Evolutionary conservation across 2,888 invertebrate species (phyloP), one percentile per base, ranked within the genome.

Genomic region (Ecliptopera silaceata): DNA sequence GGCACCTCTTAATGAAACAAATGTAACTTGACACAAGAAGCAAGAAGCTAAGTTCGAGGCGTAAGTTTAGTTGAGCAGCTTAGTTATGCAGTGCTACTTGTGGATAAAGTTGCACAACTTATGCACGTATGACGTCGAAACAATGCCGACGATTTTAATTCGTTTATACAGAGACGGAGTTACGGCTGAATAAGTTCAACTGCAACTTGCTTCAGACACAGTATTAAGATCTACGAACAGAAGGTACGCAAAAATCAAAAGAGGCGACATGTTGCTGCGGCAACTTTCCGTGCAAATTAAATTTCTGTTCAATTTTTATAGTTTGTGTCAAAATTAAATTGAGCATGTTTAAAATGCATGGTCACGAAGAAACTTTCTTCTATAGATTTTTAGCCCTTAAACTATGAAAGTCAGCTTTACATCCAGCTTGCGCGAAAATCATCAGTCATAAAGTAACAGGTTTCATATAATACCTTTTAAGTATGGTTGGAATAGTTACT

Each of bases 11-110:
- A 73, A 74, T 77, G 70, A 69, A 72, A 76, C 74, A 79, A 79
- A 80, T 75, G 77, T 76, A 79, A 80, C 75, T 77, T 76, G 68
- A 72, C 72, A 71, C 65, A 72, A 72, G 76, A 77, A 73, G 65
- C 74, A 71, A 72, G 75, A 74, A 73, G 73, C 71, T 71, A 75
- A 79, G 74, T 78, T 78, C 70, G 65, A 65, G 61, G 71, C 71
- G 59, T 68, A 77, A 80, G 78, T 79, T 80, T 71, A 70, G 70
- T 70, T 53, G 61, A 71, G 69, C 63, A 68, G 70, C 70, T 79
- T 77, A 79, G 81, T 77, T 80, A 82, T 81, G 80, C 80, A 71
- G 65, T 60, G 70, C 70, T 74, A 76, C 72, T 79, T 73, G 69
- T 65, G 69, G 72, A 67, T 61, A 70, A 68, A 73, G 72, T 75